Evolutionary conservation across 1,140 invertebrate species (phyloP).

Genomic region (Zaprionus taronus): DNA sequence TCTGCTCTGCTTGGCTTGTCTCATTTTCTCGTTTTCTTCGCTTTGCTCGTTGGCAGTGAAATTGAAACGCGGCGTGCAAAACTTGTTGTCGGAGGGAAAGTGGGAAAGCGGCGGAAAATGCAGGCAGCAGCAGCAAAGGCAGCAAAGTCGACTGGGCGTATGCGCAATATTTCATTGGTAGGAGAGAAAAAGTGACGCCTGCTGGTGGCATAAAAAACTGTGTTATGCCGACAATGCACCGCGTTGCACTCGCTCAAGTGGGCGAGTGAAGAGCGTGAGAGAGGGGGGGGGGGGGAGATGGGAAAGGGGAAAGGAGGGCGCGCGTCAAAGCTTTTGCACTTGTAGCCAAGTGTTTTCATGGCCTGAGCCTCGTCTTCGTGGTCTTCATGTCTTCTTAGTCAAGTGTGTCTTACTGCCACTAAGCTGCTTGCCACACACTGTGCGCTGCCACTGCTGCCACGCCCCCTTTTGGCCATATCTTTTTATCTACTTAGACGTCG

Average conservation of each 20-base stretch:
- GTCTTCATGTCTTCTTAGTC: conserved; percentile 43
- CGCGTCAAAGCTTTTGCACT: conserved; percentile 39
- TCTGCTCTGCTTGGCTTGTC: background rate
- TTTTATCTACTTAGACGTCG: conserved; percentile 63
- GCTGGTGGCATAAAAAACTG: conserved; percentile 46
- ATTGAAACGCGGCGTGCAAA: conserved; percentile 60
- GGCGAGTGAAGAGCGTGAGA: background rate
- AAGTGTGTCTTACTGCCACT: conserved; percentile 45
- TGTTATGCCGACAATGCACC: conserved; percentile 78
- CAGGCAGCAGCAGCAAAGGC: background rate
- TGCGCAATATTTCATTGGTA: conserved; percentile 66
- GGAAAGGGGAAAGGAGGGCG: background rate
- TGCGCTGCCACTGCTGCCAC: conserved; percentile 35
- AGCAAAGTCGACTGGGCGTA: conserved; percentile 57
- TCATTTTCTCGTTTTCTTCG: conserved; percentile 15
- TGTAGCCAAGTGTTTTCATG: conserved; percentile 62
- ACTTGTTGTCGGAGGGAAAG: conserved; percentile 63
- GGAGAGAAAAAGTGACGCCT: conserved; percentile 27
- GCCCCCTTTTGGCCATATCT: conserved; percentile 59
- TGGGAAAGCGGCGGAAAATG: conserved; percentile 33
- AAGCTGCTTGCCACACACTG: conserved; percentile 47
- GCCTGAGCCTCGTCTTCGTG: conserved; percentile 17
- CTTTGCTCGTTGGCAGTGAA: conserved; percentile 63
- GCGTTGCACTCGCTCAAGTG: conserved; percentile 57
- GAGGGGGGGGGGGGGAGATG: background rate